phyloP scores from a whole-genome alignment of 1,140 invertebrate species.

The Ips nitidus region DNA sequence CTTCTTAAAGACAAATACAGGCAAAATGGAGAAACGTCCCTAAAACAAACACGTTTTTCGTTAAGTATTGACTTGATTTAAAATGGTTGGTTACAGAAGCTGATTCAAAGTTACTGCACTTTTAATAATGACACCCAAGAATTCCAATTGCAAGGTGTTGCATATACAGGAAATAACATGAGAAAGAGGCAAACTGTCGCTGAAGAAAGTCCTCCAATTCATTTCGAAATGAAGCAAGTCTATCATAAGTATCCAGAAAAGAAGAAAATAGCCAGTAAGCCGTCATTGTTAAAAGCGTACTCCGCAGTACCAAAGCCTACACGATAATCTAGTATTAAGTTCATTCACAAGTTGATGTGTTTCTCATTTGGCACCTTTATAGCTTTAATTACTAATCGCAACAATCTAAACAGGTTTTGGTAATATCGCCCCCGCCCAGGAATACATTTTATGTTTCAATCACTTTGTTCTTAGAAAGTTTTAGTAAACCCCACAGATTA shows the following conservation, averaged over 20 bases:
- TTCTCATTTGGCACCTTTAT: too few species aligned
- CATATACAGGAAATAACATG: constrained; percentile 99
- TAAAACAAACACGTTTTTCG: too few species aligned
- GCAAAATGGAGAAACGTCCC: too few species aligned
- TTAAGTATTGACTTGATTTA: too few species aligned
- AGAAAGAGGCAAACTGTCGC: constrained; percentile 59
- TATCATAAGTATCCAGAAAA: constrained; percentile 48
- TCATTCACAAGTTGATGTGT: too few species aligned
- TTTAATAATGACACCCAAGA: constrained; percentile 99
- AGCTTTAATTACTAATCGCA: too few species aligned
- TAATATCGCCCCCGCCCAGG: too few species aligned
- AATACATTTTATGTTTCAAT: too few species aligned
- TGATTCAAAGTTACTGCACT: constrained; percentile 89
- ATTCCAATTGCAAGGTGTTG: constrained; percentile 97
- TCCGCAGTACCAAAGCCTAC: constrained; percentile 39
- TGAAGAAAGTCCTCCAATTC: constrained; percentile 36
- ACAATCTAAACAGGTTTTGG: too few species aligned
- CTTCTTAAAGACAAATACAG: too few species aligned
- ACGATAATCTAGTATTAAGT: constrained; percentile 13
- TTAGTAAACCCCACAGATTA: too few species aligned
- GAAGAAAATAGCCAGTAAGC: constrained; percentile 39
- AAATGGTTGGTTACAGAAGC: constrained; percentile 59
- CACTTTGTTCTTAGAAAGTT: too few species aligned
- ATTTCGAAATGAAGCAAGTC: constrained; percentile 46
- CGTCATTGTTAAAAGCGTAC: constrained; percentile 35